These are phyloP conservation scores for Porites evermanni DNA, from an alignment of 92 coral and sea anemone species.

Conservation along the genomic window DNA sequence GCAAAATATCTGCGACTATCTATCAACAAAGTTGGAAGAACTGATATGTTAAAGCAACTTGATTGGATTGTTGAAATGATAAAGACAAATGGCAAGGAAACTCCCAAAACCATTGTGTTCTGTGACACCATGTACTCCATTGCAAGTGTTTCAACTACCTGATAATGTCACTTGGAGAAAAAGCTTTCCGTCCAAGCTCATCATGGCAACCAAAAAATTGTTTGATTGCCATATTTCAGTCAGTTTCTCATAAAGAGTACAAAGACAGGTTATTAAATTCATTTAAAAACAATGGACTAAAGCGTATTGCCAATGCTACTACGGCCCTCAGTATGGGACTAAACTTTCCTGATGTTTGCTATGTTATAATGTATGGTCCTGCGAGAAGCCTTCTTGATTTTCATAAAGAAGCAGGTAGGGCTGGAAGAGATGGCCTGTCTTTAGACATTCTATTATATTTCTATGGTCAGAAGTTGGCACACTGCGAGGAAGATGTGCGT, in stretches of 20 bases:
- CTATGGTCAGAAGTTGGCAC: constrained; percentile 65
- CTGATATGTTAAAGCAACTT: background rate
- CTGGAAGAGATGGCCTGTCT: constrained; percentile 64
- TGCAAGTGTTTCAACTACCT: constrained; percentile 58
- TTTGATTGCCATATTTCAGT: constrained; percentile 54
- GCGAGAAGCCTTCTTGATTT: no score
- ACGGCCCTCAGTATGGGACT: background rate
- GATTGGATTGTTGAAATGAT: background rate
- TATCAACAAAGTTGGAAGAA: constrained; percentile 18
- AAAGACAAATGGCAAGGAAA: constrained; percentile 2
- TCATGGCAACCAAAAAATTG: constrained; percentile 23
- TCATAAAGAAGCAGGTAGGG: constrained; percentile 64
- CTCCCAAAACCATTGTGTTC: background rate
- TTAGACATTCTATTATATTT: constrained; percentile 45
- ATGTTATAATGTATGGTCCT: no score
- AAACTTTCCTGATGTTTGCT: no score
- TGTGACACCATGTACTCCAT: constrained; percentile 51
- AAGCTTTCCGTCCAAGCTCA: constrained; percentile 42
- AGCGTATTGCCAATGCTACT: background rate
- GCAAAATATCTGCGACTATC: constrained; percentile 6
- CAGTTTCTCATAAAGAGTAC: background rate
- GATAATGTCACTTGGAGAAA: constrained; percentile 53
- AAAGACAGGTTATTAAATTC: no score
- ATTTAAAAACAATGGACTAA: constrained; percentile 7
- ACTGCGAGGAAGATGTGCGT: constrained; percentile 63